These are phyloP conservation scores for Melangyna quadrimaculata DNA, from an alignment of 2,888 invertebrate genomes.

Conservation along the genomic window DNA sequence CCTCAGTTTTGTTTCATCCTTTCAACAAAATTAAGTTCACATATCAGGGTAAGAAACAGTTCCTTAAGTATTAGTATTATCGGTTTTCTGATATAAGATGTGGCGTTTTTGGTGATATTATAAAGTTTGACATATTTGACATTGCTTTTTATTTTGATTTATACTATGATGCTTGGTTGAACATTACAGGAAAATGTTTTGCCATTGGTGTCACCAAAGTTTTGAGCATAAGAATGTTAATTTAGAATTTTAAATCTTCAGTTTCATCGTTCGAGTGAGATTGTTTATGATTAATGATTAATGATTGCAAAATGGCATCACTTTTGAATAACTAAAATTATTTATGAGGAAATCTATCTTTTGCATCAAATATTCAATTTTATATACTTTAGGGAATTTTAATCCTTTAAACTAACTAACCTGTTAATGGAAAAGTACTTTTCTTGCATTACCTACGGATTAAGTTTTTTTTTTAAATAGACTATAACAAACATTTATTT, in stretches of 20 bases:
- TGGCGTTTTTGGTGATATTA: neutral
- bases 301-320: neutral
- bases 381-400: no score
- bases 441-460: no score
- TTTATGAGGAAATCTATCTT: neutral
- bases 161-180: neutral
- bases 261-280: neutral
- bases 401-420: no score
- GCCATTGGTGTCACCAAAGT: neutral
- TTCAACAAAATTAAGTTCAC: neutral
- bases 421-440: no score
- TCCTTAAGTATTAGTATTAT: neutral
- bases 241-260: neutral
- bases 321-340: neutral
- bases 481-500: no score
- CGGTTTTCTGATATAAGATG: neutral
- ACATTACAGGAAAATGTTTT: neutral
- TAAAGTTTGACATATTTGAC: slow-evolving; percentile 16
- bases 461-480: no score
- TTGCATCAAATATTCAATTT: neutral
- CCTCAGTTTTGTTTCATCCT: neutral
- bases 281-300: neutral
- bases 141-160: neutral
- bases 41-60: neutral
- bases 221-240: neutral